These are phyloP conservation scores for Acanthoscelides obtectus DNA, from an alignment of 2,888 invertebrate species.

Conservation along the genomic window DNA sequence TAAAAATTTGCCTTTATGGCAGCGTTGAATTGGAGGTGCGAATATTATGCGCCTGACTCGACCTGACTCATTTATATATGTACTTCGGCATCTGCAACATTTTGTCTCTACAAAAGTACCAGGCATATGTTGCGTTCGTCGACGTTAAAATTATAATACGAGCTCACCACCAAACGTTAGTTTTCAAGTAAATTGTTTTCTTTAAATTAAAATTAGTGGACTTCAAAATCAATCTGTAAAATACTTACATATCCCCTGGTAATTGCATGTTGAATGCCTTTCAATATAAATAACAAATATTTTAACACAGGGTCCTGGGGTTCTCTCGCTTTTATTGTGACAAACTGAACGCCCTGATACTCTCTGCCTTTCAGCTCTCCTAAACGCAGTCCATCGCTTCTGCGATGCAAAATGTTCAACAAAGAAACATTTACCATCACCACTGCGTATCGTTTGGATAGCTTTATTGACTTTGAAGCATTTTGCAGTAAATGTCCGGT, in stretches of 20 bases:
- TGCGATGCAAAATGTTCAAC: constrained; percentile 17
- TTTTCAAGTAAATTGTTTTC: too few relatives aligned
- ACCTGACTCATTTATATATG: too few relatives aligned
- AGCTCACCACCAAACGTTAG: too few relatives aligned
- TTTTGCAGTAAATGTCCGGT: constrained; percentile 8
- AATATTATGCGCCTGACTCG: too few relatives aligned
- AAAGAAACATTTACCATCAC: constrained; percentile 11
- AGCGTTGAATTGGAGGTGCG: too few relatives aligned
- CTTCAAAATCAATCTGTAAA: too few relatives aligned
- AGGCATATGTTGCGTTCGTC: too few relatives aligned
- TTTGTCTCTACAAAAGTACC: too few relatives aligned
- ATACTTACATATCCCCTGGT: constrained; percentile 18
- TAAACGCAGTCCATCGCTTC: constrained; percentile 8
- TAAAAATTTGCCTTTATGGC: too few relatives aligned
- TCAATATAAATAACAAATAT: constrained; percentile 10
- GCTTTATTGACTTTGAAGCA: constrained; percentile 9
- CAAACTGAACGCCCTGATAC: constrained; percentile 9
- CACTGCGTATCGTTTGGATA: constrained; percentile 14
- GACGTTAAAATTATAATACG: too few relatives aligned
- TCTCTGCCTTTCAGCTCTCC: constrained; percentile 9
- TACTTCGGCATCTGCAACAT: too few relatives aligned
- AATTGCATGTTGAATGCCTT: constrained; percentile 16
- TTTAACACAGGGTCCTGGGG: constrained; percentile 9
- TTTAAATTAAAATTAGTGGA: too few relatives aligned
- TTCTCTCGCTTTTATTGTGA: constrained; percentile 11